Conservation (phyloP, 2,113 vertebrate genomes). For the Rhagologus leucostigma region DNA sequence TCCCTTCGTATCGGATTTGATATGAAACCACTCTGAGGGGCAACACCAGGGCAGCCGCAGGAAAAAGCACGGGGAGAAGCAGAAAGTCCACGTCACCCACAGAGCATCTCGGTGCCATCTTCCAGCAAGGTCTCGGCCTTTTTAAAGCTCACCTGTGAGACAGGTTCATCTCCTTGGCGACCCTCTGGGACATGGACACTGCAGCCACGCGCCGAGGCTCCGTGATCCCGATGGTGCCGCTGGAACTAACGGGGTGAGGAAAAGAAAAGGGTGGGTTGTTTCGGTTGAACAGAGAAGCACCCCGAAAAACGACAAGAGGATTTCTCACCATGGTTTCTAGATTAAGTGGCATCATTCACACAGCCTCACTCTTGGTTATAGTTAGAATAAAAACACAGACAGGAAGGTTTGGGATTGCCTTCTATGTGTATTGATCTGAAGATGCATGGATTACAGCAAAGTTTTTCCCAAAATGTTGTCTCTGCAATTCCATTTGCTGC, state of each 20-base stretch:
- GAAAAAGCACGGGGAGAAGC: background rate
- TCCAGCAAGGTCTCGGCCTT: background rate
- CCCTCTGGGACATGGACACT: conserved; percentile 92
- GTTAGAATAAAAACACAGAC: background rate
- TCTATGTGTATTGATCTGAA: background rate
- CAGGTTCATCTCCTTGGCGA: conserved; percentile 93
- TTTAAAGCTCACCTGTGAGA: conserved; percentile 76
- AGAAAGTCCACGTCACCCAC: background rate
- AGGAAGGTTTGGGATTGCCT: background rate
- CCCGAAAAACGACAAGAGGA: background rate
- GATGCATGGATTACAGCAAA: rapidly evolving
- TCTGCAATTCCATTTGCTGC: background rate
- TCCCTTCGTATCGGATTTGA: conserved; percentile 95
- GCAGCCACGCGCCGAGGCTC: conserved; percentile 95
- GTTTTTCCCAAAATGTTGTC: background rate
- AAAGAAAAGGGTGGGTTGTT: background rate
- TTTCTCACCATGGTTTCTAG: background rate
- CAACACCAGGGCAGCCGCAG: background rate
- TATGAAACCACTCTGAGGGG: conserved; percentile 86
- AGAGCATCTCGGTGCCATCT: background rate
- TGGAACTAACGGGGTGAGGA: conserved; percentile 23
- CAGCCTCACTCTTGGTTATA: background rate
- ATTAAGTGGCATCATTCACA: background rate
- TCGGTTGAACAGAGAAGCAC: background rate
- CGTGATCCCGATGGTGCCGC: conserved; percentile 83